Evolutionary conservation across 2,113 vertebrate species (phyloP).

Genomic region (Chaetorhynchus papuensis): DNA sequence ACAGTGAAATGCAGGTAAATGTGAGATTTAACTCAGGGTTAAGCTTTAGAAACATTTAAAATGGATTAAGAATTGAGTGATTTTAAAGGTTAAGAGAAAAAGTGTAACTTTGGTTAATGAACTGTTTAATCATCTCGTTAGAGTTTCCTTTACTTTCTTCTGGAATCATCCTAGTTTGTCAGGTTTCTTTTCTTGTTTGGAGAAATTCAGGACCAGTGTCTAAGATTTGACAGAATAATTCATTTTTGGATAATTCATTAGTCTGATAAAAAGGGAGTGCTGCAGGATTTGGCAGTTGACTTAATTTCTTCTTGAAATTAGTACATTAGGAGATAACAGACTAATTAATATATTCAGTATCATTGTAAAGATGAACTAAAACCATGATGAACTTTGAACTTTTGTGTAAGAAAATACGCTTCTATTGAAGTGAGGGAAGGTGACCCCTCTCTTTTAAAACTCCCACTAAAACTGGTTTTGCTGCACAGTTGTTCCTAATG

Average conservation of each 20-base stretch:
- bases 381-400: not conserved
- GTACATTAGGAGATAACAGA: not conserved
- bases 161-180: not conserved
- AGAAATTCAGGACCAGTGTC: not conserved
- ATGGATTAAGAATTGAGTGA: not conserved
- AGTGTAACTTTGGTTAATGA: not conserved
- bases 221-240: not conserved
- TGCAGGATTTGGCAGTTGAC: not conserved
- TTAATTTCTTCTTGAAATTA: not conserved
- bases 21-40: not conserved
- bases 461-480: not conserved
- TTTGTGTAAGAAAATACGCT: not conserved
- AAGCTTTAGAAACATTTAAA: not conserved
- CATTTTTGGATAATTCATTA: not conserved
- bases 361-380: not conserved
- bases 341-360: not conserved
- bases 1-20: not conserved
- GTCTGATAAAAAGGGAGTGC: not conserved
- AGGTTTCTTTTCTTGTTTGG: not conserved
- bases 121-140: not conserved
- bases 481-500: not conserved
- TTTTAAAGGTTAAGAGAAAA: not conserved
- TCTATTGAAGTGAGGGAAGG: not conserved
- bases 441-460: not conserved
- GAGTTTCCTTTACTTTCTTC: not conserved